These are phyloP conservation scores for Ficedula albicollis DNA, from an alignment of 2,797 vertebrate species.

Conservation along the genomic window DNA sequence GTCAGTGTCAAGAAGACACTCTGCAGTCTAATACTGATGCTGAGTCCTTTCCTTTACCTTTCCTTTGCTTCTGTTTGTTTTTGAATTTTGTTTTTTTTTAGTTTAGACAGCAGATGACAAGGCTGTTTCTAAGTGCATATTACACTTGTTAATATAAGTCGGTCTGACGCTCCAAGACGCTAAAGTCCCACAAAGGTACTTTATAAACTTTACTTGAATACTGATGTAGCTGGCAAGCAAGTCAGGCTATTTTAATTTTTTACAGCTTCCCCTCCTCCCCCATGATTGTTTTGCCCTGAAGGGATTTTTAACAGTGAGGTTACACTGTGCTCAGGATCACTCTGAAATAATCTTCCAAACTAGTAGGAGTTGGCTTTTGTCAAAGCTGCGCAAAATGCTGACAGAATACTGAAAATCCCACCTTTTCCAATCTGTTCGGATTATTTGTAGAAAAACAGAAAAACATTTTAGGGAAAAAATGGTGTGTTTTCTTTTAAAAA, in stretches of 20 bases:
- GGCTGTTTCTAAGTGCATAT: constrained; percentile 26
- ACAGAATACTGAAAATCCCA: background rate
- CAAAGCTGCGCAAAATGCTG: background rate
- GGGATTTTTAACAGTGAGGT: constrained; percentile 45
- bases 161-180: constrained; percentile 18
- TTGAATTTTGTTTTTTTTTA: background rate
- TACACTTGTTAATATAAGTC: constrained; percentile 28
- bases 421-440: background rate
- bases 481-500: too few species aligned
- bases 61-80: constrained; percentile 43
- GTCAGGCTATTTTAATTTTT: constrained; percentile 21
- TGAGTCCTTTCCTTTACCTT: constrained; percentile 21
- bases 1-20: background rate
- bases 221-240: constrained; percentile 36
- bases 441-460: background rate
- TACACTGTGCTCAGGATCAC: background rate
- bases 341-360: constrained; percentile 22
- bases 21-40: constrained; percentile 9
- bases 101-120: constrained; percentile 42
- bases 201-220: constrained; percentile 70
- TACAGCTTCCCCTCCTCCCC: background rate
- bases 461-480: background rate
- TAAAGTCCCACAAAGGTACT: constrained; percentile 48
- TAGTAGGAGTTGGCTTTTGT: constrained; percentile 12
- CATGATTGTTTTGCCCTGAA: background rate